Evolutionary conservation across 2,888 invertebrate species (phyloP).

Genomic region (Dromius quadrimaculatus): DNA sequence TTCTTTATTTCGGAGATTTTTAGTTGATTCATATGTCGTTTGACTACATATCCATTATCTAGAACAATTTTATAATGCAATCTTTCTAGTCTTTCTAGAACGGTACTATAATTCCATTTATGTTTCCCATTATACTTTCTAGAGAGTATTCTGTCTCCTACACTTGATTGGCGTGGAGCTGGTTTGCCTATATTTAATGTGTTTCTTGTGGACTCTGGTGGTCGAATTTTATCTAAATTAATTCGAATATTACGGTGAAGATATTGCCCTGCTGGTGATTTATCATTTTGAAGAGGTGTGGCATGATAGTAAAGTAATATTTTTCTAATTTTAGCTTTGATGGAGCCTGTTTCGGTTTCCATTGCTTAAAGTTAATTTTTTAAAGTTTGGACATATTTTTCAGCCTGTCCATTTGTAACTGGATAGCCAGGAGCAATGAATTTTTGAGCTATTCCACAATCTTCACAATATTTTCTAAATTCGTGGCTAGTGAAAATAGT

Average conservation of each 20-base stretch:
- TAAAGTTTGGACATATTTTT: constrained; percentile 12
- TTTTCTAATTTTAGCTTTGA: not conserved
- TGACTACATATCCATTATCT: not conserved
- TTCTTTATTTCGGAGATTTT: not conserved
- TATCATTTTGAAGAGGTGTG: not conserved
- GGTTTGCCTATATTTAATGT: not conserved
- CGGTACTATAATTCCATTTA: constrained; percentile 2
- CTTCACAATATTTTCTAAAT: too few relatives aligned
- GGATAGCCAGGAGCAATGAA: too few relatives aligned
- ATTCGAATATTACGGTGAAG: not conserved
- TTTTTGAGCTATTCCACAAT: too few relatives aligned
- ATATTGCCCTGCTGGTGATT: not conserved
- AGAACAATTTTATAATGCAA: not conserved
- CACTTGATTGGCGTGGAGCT: not conserved
- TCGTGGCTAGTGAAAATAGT: too few relatives aligned
- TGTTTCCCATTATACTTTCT: constrained; percentile 2
- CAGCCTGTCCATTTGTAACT: too few relatives aligned
- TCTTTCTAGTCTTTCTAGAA: not conserved
- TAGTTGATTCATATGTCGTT: constrained; percentile 8
- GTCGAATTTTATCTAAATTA: not conserved
- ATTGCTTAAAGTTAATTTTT: constrained; percentile 6
- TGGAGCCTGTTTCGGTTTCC: not conserved
- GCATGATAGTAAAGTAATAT: not conserved
- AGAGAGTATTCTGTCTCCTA: constrained; percentile 9
- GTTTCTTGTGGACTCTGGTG: not conserved